These are phyloP conservation scores for Ammospiza nelsoni DNA, from an alignment of 2,113 vertebrate genomes.

Conservation along the genomic window DNA sequence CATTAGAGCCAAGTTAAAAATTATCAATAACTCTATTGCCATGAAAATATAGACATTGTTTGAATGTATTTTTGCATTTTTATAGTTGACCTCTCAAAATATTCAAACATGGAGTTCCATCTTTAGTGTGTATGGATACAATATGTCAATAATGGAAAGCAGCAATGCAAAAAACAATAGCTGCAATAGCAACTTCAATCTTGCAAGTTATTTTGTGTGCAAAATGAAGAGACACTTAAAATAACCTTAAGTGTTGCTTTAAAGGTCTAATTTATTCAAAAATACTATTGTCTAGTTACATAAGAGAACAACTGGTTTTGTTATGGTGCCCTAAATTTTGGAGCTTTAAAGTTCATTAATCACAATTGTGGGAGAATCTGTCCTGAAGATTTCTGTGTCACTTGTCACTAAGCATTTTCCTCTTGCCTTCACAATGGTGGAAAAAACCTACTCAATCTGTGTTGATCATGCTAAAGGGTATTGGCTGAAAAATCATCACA, in stretches of 20 bases:
- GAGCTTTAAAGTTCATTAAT: neutral
- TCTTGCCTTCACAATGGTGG: neutral
- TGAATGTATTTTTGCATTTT: neutral
- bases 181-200: neutral
- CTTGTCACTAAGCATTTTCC: neutral
- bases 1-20: neutral
- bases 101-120: neutral
- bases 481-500: slow-evolving; percentile 17
- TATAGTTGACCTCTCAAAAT: neutral
- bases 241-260: neutral
- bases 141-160: neutral
- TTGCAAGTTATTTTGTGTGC: neutral
- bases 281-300: neutral
- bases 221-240: neutral
- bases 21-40: neutral
- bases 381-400: neutral
- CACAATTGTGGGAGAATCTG: neutral
- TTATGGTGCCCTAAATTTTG: neutral
- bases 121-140: neutral
- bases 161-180: neutral
- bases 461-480: neutral
- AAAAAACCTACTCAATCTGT: neutral
- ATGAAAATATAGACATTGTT: neutral
- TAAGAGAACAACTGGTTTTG: neutral
- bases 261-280: neutral